Base-by-base conservation (phyloP, 2,888 invertebrate species). In the Colostygia pectinataria region DNA sequence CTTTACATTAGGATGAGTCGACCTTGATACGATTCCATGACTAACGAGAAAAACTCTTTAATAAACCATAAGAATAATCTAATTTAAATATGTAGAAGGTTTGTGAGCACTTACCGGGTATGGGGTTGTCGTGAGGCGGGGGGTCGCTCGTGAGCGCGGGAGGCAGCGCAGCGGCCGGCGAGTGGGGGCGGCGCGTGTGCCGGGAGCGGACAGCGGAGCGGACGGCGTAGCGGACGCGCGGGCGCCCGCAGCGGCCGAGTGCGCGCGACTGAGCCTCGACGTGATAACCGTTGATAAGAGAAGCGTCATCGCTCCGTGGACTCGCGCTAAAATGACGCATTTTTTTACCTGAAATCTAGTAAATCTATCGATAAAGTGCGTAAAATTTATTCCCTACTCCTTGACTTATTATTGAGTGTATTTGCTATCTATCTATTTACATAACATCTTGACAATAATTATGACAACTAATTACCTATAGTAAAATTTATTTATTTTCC, bases 211-310 rank as follows among this genome's bases (percentile, higher is more conserved):
- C 37, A 56, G 41, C 38, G 32, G 28, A 61, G 64, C 65, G 56
- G 53, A 63, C 58, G 63, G 63, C 57, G 52, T 1, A 50, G 59
- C 57, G 63, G 55, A 29, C 44, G 53, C 54, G 66, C 74, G 77
- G 74, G 76, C 72, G 74, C 76, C 67, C 73, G 61, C 58, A 56
- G 64, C 69, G 72, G 78, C 73, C 77, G 80, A 75, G 72, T 70
- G 66, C 82, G 80, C 81, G 78, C 76, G 71, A 85, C 85, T 85
- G 78, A 67, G 61, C 64, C 80, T 77, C 78, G 76, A 73, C 69
- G 80, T 85, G 86, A 87, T 87, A 87, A 83, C 82, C 71, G 71
- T 80, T 86, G 86, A 87, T 87, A 87, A 85, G 79, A 78, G 72
- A 39, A 74, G 74, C 77, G 80, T 79, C 78, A 79, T 71, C 75